Conservation (phyloP, 2,113 vertebrate species). For the Tylochromis polylepis region DNA sequence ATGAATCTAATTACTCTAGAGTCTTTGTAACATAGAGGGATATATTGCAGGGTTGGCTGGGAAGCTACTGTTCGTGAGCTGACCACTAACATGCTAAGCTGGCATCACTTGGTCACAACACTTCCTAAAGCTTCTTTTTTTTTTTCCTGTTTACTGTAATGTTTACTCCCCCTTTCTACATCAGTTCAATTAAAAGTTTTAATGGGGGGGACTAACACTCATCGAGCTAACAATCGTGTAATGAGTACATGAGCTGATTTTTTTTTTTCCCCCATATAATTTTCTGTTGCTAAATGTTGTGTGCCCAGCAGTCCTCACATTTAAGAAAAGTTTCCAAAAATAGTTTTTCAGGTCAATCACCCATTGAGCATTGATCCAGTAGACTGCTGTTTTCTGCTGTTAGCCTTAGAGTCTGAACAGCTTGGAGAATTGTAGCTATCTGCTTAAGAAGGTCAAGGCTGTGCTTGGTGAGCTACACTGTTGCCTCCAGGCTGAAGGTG, state of each 20-base stretch:
- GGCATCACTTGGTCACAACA: not conserved
- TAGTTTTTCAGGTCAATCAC: not conserved
- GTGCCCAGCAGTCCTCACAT: not conserved
- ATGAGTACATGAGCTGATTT: not conserved
- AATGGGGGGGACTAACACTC: not conserved
- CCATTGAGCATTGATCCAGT: not conserved
- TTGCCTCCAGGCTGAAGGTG: conserved; percentile 18
- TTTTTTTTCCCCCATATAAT: accelerated
- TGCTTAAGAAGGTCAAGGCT: conserved; percentile 33
- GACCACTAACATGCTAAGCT: not conserved
- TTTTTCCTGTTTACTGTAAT: not conserved
- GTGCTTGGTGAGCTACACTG: not conserved
- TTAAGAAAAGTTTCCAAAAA: too few species aligned
- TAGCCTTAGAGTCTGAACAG: not conserved
- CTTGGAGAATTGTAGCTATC: not conserved
- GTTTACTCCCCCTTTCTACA: not conserved
- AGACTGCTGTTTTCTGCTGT: not conserved
- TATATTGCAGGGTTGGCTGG: not conserved
- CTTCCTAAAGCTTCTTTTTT: not conserved
- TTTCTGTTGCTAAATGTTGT: not conserved
- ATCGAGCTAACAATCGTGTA: not conserved
- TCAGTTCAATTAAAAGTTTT: accelerated
- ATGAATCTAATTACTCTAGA: not conserved
- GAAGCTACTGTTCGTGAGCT: not conserved
- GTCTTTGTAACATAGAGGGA: not conserved